Evolutionary conservation across 2,888 invertebrate genomes (phyloP).

Genomic region (Polymixis flavicincta): DNA sequence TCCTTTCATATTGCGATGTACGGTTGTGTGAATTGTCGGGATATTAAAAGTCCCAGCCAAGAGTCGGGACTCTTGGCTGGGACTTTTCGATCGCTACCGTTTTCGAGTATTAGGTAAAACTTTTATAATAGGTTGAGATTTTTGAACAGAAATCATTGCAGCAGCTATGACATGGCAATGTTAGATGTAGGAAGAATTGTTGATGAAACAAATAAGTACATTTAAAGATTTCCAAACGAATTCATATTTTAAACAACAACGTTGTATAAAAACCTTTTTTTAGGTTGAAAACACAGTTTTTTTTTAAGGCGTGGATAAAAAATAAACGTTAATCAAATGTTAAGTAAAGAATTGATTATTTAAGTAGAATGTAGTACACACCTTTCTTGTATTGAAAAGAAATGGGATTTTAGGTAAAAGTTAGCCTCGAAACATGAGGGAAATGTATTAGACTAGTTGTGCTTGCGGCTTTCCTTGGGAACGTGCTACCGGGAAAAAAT

Average conservation of each 20-base stretch:
- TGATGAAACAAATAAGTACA: neutral
- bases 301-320: neutral
- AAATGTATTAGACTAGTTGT: too few relatives aligned
- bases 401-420: too few relatives aligned
- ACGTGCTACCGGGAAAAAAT: too few relatives aligned
- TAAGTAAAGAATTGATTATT: neutral
- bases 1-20: constrained; percentile 74
- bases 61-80: constrained; percentile 64
- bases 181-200: neutral
- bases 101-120: constrained; percentile 54
- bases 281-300: neutral
- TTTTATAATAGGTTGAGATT: neutral
- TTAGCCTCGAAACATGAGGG: too few relatives aligned
- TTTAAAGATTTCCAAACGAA: neutral
- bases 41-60: constrained; percentile 70
- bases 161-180: neutral
- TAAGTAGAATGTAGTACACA: neutral
- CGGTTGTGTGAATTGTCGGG: constrained; percentile 72
- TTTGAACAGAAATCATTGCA: neutral
- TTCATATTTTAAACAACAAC: neutral
- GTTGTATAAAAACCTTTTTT: neutral
- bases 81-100: constrained; percentile 56
- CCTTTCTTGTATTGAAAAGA: too few relatives aligned
- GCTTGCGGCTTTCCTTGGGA: too few relatives aligned
- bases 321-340: neutral